Evolutionary conservation across 1,140 invertebrate genomes (phyloP).

Genomic region (Ceratina calcarata): DNA sequence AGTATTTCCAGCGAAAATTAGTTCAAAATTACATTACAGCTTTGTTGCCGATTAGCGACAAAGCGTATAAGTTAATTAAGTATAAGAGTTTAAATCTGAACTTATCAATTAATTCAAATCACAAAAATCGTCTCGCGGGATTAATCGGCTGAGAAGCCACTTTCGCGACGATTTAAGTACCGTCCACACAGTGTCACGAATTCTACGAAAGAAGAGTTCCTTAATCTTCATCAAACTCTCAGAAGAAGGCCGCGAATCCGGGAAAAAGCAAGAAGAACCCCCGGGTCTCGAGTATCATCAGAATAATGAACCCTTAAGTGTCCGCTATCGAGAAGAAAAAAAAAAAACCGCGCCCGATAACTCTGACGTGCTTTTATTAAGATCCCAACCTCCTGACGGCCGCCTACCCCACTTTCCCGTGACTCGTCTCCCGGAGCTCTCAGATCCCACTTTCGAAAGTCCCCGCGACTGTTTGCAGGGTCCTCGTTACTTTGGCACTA

Average conservation of each 20-base stretch:
- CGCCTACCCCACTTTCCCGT: constrained; percentile 11
- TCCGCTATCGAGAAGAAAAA: constrained; percentile 5
- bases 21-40: too few species aligned
- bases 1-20: too few species aligned
- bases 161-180: background rate
- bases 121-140: too few species aligned
- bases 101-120: too few species aligned
- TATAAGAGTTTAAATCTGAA: too few species aligned
- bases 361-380: constrained; percentile 38
- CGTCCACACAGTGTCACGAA: background rate
- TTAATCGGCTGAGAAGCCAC: background rate
- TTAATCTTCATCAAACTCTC: constrained; percentile 35
- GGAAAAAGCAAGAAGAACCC: background rate
- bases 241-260: constrained; percentile 9
- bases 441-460: constrained; percentile 18
- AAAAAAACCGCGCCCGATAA: constrained; percentile 21
- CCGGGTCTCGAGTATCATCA: constrained; percentile 12
- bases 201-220: background rate
- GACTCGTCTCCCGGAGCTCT: constrained; percentile 4
- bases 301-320: constrained; percentile 38
- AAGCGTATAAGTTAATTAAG: too few species aligned
- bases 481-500: constrained; percentile 58
- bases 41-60: too few species aligned
- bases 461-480: constrained; percentile 32
- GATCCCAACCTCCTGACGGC: constrained; percentile 10